These are phyloP conservation scores for Mohoua ochrocephala DNA, from an alignment of 2,113 vertebrate species.

Conservation along the genomic window DNA sequence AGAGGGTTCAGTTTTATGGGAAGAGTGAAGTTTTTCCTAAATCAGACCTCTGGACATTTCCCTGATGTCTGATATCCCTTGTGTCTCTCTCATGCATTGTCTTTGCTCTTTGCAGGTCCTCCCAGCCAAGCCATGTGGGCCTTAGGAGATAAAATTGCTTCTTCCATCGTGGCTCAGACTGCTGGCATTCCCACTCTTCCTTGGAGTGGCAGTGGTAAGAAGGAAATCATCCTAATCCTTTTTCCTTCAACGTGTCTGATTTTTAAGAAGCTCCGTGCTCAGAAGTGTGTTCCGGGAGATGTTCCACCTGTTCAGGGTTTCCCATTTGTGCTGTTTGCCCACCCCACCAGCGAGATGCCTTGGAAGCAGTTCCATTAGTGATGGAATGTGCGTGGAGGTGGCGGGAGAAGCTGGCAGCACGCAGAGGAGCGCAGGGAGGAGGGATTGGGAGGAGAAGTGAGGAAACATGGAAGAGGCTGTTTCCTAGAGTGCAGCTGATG, in stretches of 20 bases:
- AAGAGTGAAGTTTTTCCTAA: neutral
- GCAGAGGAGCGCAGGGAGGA: neutral
- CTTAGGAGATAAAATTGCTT: conserved; percentile 97
- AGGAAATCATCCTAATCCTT: neutral
- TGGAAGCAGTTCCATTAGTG: conserved; percentile 55
- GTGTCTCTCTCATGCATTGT: neutral
- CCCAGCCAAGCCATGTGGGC: conserved; percentile 99
- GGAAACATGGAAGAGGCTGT: neutral
- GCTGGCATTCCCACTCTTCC: conserved; percentile 96
- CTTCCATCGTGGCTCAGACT: conserved; percentile 96
- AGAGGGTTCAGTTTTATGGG: neutral
- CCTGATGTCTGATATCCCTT: neutral
- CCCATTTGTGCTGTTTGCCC: conserved; percentile 16
- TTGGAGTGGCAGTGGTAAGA: conserved; percentile 91
- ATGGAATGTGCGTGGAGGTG: conserved; percentile 45
- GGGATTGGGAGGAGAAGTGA: neutral
- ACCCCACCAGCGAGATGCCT: conserved; percentile 33
- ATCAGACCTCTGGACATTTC: neutral
- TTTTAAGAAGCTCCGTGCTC: neutral
- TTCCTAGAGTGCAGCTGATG: neutral
- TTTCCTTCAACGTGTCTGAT: neutral
- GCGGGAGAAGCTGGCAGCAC: conserved; percentile 21
- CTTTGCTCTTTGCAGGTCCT: conserved; percentile 78
- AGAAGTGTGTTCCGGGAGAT: neutral
- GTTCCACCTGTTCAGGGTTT: neutral